Evolutionary conservation across 2,113 vertebrate species (phyloP), one percentile per base, ranked within the genome.

Genomic region (Podiceps cristatus): DNA sequence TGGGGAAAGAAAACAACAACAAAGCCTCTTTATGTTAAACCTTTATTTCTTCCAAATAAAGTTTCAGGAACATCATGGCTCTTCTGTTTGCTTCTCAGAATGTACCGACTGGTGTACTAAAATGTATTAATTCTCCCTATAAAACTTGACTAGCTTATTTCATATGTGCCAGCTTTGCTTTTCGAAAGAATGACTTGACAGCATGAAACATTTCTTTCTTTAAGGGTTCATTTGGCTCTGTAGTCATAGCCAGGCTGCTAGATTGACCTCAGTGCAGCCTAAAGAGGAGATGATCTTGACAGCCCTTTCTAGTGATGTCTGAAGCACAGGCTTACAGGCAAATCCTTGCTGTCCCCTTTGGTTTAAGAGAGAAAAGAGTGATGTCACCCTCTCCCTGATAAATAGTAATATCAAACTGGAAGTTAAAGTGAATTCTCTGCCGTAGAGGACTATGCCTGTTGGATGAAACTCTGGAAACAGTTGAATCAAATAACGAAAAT

Each of bases 31-130:
- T 18, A 14, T 50, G 25, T 56, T 87, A 87, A 86, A 88, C 2
- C 6, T 76, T 83, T 86, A 10, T 71, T 86, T 71, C n/a, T 94
- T 78, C 24, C 64, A 89, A 77, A 81, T 59, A 69, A 86, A 81
- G 11, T 84, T 89, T 50, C 47, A 47, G 83, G 16, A n/a, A 81
- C 33, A 37, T 55, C 16, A 66, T 42, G 44, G 13, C 7, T 94
- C 92, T 96, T 69, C 44, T 69, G 18, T 93, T 95, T 76, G 40
- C 4, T 86, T 91, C 82, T 91, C 55, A 74, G 67, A 90, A 76
- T 37, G 18, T 77, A 76, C 18, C 35, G 83, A 23, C 28, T 67
- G n/a, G 24, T 83, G 14, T 59, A 77, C 91, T 63, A 86, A 80
- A 96, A 86, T 42, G 11, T 86, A 62, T 71, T 66, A 62, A 42